Evolutionary conservation across 2,888 invertebrate species (phyloP).

Genomic region (Nemurella pictetii): DNA sequence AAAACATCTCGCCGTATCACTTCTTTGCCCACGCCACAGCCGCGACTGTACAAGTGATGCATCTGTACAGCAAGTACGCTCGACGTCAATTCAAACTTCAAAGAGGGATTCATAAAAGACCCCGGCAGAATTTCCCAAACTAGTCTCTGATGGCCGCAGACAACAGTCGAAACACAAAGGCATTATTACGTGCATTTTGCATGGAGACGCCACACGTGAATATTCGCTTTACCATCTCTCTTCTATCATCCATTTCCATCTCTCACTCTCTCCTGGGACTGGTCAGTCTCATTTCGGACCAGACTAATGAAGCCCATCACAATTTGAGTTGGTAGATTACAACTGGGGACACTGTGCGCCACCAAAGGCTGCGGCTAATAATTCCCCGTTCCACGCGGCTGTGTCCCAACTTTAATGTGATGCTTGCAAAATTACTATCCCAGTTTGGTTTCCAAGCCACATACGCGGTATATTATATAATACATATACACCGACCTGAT

Average conservation of each 20-base stretch:
- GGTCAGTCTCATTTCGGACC: conserved; percentile 41
- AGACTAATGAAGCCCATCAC: conserved; percentile 42
- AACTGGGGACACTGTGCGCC: conserved; percentile 40
- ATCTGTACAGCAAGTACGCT: neutral
- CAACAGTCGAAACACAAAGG: conserved; percentile 5
- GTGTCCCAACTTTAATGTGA: conserved; percentile 40
- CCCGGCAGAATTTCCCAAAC: neutral
- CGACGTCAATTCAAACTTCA: neutral
- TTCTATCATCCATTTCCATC: conserved; percentile 31
- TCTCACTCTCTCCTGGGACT: conserved; percentile 36
- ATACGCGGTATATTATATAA: conserved; percentile 20
- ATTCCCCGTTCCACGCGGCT: conserved; percentile 37
- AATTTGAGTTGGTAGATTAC: conserved; percentile 43
- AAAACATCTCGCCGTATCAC: no score
- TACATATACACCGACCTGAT: conserved; percentile 33
- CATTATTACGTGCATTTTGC: conserved; percentile 27
- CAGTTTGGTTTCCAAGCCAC: conserved; percentile 20
- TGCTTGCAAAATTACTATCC: conserved; percentile 39
- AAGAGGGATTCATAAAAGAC: neutral
- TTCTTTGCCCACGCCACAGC: no score
- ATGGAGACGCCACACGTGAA: neutral
- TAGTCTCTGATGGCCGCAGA: conserved; percentile 9
- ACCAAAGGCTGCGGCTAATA: conserved; percentile 41
- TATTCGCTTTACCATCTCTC: conserved; percentile 13
- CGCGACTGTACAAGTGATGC: no score